A percentile compares a stretch with the other conserved stretches of the same genome.
phyloP scores from a whole-genome alignment of 2,888 invertebrate species.

The Phengaris arion region DNA sequence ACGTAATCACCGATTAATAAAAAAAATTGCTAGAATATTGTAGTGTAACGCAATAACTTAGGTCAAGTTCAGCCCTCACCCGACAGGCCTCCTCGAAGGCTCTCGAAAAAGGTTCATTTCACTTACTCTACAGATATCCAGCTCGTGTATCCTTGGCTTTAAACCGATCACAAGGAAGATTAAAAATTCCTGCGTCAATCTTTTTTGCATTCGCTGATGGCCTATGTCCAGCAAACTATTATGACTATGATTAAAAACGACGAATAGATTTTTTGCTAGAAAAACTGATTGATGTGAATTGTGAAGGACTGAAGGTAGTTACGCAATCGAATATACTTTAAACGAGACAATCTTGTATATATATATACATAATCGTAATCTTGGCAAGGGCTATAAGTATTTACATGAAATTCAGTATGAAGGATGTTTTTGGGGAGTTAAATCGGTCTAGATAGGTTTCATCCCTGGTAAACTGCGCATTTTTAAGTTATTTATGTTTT shows the following conservation, averaged over 20 bases:
- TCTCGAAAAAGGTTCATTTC: neutral
- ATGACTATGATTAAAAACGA: slow-evolving; percentile 14
- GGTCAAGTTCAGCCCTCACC: neutral
- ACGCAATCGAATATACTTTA: too few relatives aligned
- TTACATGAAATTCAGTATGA: too few relatives aligned
- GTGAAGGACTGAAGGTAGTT: neutral
- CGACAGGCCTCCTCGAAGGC: neutral
- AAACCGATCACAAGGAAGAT: neutral
- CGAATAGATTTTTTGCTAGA: neutral
- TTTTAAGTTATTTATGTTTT: too few relatives aligned
- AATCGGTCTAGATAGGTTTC: too few relatives aligned
- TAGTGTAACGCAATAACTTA: neutral
- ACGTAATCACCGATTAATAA: too few relatives aligned
- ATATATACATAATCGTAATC: too few relatives aligned
- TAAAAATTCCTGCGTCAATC: slow-evolving; percentile 20
- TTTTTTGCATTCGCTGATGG: neutral
- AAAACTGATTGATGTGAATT: neutral
- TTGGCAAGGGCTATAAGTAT: too few relatives aligned
- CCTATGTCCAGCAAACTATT: slow-evolving; percentile 11
- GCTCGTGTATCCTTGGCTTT: neutral
- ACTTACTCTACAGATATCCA: neutral
- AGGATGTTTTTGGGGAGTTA: too few relatives aligned
- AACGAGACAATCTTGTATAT: too few relatives aligned
- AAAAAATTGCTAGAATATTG: neutral
- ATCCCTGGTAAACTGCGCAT: too few relatives aligned